Conservation (phyloP, 2,797 vertebrate genomes). For the Ctenopoma multispine region DNA sequence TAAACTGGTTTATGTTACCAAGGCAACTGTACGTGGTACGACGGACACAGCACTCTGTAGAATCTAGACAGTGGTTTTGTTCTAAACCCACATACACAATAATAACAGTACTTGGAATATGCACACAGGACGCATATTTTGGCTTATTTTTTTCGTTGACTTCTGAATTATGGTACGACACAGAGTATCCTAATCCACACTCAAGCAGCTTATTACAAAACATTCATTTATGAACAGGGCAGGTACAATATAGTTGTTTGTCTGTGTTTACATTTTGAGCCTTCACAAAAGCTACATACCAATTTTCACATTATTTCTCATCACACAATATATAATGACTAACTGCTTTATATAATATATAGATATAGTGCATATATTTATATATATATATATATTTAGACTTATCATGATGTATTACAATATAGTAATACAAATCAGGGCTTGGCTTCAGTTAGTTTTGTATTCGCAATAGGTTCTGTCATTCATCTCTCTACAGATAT, state of each 20-base stretch:
- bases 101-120: conserved; percentile 72
- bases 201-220: conserved; percentile 74
- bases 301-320: conserved; percentile 51
- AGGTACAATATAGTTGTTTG: conserved; percentile 55
- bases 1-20: conserved; percentile 80
- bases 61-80: conserved; percentile 70
- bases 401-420: conserved; percentile 51
- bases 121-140: conserved; percentile 68
- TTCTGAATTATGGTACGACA: conserved; percentile 56
- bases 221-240: conserved; percentile 65
- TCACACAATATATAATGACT: conserved; percentile 63
- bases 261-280: conserved; percentile 57
- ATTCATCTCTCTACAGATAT: conserved; percentile 69
- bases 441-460: conserved; percentile 55
- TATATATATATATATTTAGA: conserved; percentile 62
- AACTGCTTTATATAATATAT: conserved; percentile 64
- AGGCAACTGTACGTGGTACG: conserved; percentile 82
- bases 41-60: conserved; percentile 74
- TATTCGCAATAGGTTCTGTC: conserved; percentile 67
- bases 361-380: conserved; percentile 66
- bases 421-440: conserved; percentile 64
- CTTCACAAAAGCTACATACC: conserved; percentile 58
- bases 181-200: conserved; percentile 62
- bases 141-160: conserved; percentile 73
- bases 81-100: conserved; percentile 70